phyloP scores from a whole-genome alignment of 92 coral and sea anemone species.

The Pocillopora meandrina region DNA sequence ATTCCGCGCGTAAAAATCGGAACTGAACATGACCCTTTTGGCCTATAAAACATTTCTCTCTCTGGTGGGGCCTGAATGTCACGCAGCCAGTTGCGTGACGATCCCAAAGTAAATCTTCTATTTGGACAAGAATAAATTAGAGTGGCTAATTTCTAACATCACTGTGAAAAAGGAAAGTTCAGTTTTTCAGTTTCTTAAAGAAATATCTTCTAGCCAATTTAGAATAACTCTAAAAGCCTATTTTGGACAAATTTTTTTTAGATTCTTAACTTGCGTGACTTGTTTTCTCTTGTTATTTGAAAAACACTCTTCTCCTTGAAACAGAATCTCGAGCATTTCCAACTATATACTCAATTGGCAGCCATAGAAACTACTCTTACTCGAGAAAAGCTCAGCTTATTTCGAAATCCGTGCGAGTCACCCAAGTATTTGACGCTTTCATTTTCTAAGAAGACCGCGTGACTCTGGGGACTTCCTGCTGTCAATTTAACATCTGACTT shows the following conservation, averaged over 20 bases:
- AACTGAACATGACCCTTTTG: no score
- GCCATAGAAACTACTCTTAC: neutral
- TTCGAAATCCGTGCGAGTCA: neutral
- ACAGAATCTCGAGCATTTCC: neutral
- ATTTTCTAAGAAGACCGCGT: constrained; percentile 15
- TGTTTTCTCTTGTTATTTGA: neutral
- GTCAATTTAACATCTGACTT: neutral
- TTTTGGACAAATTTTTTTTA: neutral
- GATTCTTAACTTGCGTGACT: no score
- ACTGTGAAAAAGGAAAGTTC: neutral
- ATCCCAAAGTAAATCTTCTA: neutral
- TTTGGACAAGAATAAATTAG: no score
- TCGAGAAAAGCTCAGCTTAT: neutral
- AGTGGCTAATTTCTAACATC: no score
- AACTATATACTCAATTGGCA: neutral
- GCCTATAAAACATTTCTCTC: no score
- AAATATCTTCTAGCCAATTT: neutral
- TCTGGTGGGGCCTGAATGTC: neutral
- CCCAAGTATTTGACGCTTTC: neutral
- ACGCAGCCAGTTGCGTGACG: neutral
- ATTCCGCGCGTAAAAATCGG: no score
- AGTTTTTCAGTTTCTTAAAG: constrained; percentile 12
- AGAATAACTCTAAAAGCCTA: neutral
- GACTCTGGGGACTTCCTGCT: constrained; percentile 16
- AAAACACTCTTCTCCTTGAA: no score